Evolutionary conservation across 92 coral and sea anemone genomes (phyloP), one percentile per base, ranked within the genome.

Genomic region (Epizoanthus fatuus): DNA sequence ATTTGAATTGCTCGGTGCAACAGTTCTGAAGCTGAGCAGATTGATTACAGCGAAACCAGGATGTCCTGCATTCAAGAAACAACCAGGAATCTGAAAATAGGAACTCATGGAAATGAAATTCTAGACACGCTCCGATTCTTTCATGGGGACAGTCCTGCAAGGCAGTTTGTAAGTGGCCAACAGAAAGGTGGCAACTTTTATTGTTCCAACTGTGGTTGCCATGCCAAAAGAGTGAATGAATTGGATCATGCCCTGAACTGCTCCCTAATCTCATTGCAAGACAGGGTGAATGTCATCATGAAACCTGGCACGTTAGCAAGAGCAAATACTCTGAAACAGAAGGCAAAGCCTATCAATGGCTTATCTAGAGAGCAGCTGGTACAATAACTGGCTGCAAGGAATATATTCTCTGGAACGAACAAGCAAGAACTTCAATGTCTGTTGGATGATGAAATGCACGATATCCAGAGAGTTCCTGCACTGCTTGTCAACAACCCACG

Each of bases 101-200:
- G 52, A 58, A 70, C 35, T 29, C 35, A 68, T 65, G 71, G 77
- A 8, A 81, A 42, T 68, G 86, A 72, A 59, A 69, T 45, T 81
- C 39, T 57, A 3, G 91, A 80, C 80, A 82, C 38, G 25, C 16
- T 58, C 51, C 69, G 91, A 56, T 82, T 81, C 54, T 87, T 72
- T 60, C 81, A 82, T 69, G 88, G 88, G 11, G 91, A 87, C 57
- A 69, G 80, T 81, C 91, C 91, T 12, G 78, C 79, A 47, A 68
- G 79, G 14, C 81, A 73, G 32, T 67, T 83, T 58, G 85, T 67
- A 75, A 58, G 54, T 20, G 88, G 92, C 5, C 88, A 88, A 32
- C 92, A 88, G 87, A 88, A 88, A 74, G 88, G 92, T 56, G 88
- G 92, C 0, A 78, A 74, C 66, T 88, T 63, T 39, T 88, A 64